Evolutionary conservation across 2,888 invertebrate species (phyloP).

Genomic region (Eremobia ochroleuca): DNA sequence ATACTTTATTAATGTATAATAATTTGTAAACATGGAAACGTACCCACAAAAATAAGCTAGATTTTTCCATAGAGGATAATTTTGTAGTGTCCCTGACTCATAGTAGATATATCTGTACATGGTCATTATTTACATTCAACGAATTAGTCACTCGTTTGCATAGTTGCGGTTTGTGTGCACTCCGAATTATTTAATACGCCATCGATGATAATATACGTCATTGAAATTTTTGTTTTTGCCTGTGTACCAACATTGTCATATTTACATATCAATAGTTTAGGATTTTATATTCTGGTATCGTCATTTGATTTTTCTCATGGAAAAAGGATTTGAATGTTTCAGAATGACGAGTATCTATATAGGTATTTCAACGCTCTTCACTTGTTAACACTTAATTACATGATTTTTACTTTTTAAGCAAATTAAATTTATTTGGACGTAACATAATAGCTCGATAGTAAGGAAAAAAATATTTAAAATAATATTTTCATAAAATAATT

Average conservation of each 20-base stretch:
- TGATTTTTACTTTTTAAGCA: no score
- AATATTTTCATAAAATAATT: no score
- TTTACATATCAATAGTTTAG: background rate
- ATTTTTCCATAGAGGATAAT: slow-evolving; percentile 31
- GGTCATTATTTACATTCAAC: background rate
- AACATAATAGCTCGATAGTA: no score
- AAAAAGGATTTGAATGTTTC: background rate
- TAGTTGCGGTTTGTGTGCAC: slow-evolving; percentile 16
- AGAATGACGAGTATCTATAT: background rate
- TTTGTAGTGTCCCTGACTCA: slow-evolving; percentile 11
- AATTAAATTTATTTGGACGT: no score
- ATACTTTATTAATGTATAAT: background rate
- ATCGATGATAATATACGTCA: background rate
- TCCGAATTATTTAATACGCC: slow-evolving; percentile 18
- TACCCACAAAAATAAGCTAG: slow-evolving; percentile 10
- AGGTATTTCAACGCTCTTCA: background rate
- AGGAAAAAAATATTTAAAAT: no score
- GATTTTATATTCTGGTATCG: background rate
- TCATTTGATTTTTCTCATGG: background rate
- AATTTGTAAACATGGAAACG: slow-evolving; percentile 33
- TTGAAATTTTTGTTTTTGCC: background rate
- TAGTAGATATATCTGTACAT: background rate
- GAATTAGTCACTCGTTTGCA: slow-evolving; percentile 5
- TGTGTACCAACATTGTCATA: no score
- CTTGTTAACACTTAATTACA: no score